Evolutionary conservation across 2,797 vertebrate genomes (phyloP), one percentile per base, ranked within the genome.

Genomic region (Craterocephalus amniculus): DNA sequence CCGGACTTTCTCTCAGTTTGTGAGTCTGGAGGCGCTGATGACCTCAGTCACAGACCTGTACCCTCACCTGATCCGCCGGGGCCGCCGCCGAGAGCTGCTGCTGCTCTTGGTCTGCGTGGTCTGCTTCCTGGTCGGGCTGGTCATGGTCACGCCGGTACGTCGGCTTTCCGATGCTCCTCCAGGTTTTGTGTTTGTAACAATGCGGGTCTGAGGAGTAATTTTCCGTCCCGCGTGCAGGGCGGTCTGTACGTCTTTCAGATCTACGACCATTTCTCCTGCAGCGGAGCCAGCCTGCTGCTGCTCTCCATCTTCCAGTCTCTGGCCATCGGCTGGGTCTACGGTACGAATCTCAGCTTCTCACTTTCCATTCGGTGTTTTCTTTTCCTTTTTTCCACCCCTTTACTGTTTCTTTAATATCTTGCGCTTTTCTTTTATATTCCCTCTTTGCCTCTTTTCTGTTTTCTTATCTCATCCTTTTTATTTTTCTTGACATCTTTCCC

Each of bases 211-310:
- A 58, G 5, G 4, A 1, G 4, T 45, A 26, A 3, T 4, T 52
- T 31, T 52, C 45, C 61, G 22, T 56, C 27, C 1, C 58, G 31
- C 63, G 67, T 74, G 56, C 89, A 97, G 97, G 96, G 96, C 0
- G 97, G 97, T 8, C 95, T 98, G 80, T 97, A 98, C 38, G 89
- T 98, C 83, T 98, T 98, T 90, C 96, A 98, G 93, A 93, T 98
- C 70, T 97, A 97, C 36, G 97, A 97, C 80, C 96, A 97, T 63
- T 98, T 95, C 9, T 96, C 95, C 67, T 96, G 95, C 87, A 98
- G 96, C 0, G 96, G 96, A 52, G 94, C 82, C 0, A 96, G 95
- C 80, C 90, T 98, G 72, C 94, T 99, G 77, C 94, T 97, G 11
- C 93, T 98, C 54, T 89, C 97, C 4, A 73, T 97, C 87, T 96